phyloP scores from a whole-genome alignment of 2,888 invertebrate genomes.

The Hemicrepidius hirtus region DNA sequence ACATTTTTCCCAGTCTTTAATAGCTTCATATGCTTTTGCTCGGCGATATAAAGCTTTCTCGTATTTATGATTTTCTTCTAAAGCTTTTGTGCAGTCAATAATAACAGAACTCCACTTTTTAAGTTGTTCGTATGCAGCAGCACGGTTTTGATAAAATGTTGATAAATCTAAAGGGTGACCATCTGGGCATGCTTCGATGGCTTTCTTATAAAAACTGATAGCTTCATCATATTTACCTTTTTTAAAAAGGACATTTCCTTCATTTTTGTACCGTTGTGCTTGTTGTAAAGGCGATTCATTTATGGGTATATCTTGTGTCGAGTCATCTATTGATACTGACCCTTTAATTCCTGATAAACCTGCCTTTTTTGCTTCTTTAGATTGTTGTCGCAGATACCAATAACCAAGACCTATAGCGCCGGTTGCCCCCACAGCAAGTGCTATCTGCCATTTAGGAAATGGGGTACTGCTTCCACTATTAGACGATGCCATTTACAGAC shows the following conservation, averaged over 20 bases:
- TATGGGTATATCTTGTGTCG: conserved; percentile 53
- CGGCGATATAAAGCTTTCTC: conserved; percentile 90
- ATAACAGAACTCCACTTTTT: conserved; percentile 90
- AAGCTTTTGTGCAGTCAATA: conserved; percentile 89
- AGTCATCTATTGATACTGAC: conserved; percentile 59
- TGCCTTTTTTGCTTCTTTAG: conserved; percentile 72
- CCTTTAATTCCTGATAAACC: conserved; percentile 51
- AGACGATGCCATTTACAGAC: conserved; percentile 58
- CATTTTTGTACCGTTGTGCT: conserved; percentile 87
- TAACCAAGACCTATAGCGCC: conserved; percentile 86
- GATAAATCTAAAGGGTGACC: conserved; percentile 85
- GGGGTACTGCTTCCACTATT: conserved; percentile 61
- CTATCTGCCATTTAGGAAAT: conserved; percentile 90
- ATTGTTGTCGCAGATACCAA: conserved; percentile 81
- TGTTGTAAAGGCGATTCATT: conserved; percentile 79
- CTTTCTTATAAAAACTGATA: conserved; percentile 90
- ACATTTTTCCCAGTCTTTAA: conserved; percentile 85
- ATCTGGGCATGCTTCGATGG: conserved; percentile 91
- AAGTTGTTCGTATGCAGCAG: conserved; percentile 95
- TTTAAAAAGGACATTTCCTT: conserved; percentile 92
- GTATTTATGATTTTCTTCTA: conserved; percentile 89
- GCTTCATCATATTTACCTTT: conserved; percentile 94
- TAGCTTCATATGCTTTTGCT: conserved; percentile 87
- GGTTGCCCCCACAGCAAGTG: conserved; percentile 87
- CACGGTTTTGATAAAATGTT: conserved; percentile 96